phyloP scores from a whole-genome alignment of 1,140 invertebrate species.

The Pentalonia nigronervosa region DNA sequence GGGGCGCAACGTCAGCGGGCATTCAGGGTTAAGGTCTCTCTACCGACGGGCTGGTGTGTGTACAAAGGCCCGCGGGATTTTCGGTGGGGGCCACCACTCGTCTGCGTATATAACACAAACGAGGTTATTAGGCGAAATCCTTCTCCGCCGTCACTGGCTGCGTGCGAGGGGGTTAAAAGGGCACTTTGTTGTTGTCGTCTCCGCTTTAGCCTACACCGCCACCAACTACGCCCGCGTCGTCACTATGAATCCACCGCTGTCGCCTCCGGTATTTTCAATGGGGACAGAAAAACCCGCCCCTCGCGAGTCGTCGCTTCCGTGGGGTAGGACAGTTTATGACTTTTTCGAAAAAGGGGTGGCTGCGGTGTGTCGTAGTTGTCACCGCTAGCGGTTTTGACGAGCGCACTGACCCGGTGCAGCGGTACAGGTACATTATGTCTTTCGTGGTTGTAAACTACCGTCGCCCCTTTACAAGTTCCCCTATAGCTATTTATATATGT shows the following conservation, averaged over 20 bases:
- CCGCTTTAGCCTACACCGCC: background rate
- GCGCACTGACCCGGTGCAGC: background rate
- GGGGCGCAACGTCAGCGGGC: background rate
- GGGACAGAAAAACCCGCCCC: conserved; percentile 16
- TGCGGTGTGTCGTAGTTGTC: background rate
- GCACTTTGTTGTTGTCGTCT: conserved; percentile 48
- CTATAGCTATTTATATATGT: background rate
- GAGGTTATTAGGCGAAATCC: conserved; percentile 47
- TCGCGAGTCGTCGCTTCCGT: background rate
- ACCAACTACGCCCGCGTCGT: background rate
- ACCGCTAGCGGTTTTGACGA: background rate
- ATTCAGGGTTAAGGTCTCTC: conserved; percentile 39
- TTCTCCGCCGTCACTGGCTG: background rate
- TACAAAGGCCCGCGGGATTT: background rate
- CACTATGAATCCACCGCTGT: background rate
- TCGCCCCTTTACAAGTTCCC: background rate
- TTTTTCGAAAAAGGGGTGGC: background rate
- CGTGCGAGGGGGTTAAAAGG: conserved; percentile 26
- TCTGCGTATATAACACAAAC: conserved; percentile 22
- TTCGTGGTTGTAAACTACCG: background rate
- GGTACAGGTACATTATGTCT: background rate
- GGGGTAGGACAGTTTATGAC: conserved; percentile 41
- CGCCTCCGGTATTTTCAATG: background rate
- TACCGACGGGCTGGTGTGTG: background rate
- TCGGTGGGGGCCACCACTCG: background rate